phyloP scores from a whole-genome alignment of 1,140 invertebrate genomes.

The Monochamus saltuarius region DNA sequence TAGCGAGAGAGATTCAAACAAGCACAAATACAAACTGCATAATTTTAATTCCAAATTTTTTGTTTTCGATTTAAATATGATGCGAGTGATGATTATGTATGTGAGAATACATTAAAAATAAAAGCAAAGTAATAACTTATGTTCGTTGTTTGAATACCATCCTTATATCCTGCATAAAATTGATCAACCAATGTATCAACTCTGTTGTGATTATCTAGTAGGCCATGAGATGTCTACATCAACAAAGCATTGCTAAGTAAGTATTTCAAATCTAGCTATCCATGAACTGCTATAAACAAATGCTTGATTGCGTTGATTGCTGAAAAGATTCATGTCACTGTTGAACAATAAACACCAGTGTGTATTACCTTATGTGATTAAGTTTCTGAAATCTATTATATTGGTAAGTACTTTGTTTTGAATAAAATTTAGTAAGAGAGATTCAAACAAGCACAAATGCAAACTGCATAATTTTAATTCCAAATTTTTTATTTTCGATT shows the following conservation, averaged over 20 bases:
- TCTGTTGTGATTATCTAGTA: no score
- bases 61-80: conserved; percentile 22
- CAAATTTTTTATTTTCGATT: conserved; percentile 21
- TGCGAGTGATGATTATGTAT: conserved; percentile 28
- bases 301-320: no score
- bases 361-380: no score
- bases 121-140: conserved; percentile 11
- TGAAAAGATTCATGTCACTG: no score
- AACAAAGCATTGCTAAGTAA: no score
- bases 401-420: conserved; percentile 21
- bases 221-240: no score
- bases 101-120: conserved; percentile 23
- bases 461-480: conserved; percentile 28
- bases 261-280: no score
- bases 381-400: conserved; percentile 17
- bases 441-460: conserved; percentile 31
- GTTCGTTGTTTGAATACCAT: no score
- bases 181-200: no score
- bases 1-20: conserved; percentile 21
- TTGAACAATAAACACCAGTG: no score
- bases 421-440: conserved; percentile 22
- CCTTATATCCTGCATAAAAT: no score
- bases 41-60: conserved; percentile 21
- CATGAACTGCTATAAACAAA: no score
- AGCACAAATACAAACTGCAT: conserved; percentile 33